phyloP scores from a whole-genome alignment of 2,797 vertebrate genomes.

The Tenualosa ilisha region DNA sequence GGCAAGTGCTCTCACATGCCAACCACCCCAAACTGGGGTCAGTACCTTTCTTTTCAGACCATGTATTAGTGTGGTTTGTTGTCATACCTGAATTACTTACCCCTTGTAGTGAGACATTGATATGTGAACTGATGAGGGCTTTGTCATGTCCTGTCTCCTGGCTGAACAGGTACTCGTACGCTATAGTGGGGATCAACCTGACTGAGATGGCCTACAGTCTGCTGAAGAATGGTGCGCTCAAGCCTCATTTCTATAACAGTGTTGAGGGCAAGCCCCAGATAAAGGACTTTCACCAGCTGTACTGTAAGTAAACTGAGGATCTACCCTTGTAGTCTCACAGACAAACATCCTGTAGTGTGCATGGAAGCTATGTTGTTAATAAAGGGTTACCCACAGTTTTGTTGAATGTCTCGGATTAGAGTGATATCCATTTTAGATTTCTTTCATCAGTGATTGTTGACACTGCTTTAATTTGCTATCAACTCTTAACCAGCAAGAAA shows the following conservation, averaged over 20 bases:
- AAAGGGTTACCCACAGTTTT: background rate
- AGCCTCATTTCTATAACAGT: conserved; percentile 89
- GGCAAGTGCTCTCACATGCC: conserved; percentile 86
- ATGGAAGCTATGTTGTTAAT: background rate
- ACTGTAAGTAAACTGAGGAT: conserved; percentile 81
- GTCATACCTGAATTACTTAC: background rate
- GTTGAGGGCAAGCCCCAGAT: conserved; percentile 81
- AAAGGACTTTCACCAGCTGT: conserved; percentile 91
- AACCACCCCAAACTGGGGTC: conserved; percentile 95
- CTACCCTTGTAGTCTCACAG: background rate
- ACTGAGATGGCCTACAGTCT: conserved; percentile 98
- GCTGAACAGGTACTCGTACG: conserved; percentile 90
- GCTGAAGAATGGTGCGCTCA: conserved; percentile 86
- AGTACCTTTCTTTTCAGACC: conserved; percentile 50
- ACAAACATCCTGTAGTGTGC: background rate
- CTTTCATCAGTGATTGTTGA: too few species aligned
- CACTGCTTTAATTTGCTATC: too few species aligned
- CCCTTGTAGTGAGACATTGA: background rate
- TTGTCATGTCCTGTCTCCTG: background rate
- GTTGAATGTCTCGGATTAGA: too few species aligned
- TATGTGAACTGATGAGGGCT: background rate
- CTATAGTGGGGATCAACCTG: conserved; percentile 97
- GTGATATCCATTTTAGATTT: too few species aligned
- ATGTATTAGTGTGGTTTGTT: background rate
- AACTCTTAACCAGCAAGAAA: too few species aligned